Conservation (phyloP, 2,888 invertebrate species). For the Luffia ferchaultella region DNA sequence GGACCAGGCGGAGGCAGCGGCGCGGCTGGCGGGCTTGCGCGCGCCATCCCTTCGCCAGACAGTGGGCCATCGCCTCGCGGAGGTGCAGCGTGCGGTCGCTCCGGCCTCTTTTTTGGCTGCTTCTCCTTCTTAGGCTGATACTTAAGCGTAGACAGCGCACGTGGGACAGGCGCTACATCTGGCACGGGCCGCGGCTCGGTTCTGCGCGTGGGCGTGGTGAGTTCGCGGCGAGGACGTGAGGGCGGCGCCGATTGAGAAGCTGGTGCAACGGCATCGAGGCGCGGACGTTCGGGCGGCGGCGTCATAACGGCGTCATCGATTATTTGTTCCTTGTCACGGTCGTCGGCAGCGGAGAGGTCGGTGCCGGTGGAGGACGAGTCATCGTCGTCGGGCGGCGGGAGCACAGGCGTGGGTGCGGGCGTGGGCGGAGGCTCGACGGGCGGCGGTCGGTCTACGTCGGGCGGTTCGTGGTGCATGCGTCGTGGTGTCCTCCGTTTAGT, state of each 20-base stretch:
- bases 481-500: not conserved
- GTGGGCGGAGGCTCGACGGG: not conserved
- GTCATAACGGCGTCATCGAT: not conserved
- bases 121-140: not conserved
- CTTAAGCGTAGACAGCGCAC: not conserved
- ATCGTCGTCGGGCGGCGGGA: not conserved
- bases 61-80: not conserved
- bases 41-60: not conserved
- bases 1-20: not conserved
- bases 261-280: not conserved
- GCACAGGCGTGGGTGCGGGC: not conserved
- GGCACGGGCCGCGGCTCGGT: not conserved
- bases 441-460: not conserved
- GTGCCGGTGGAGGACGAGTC: not conserved
- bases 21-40: not conserved
- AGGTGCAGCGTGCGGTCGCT: not conserved
- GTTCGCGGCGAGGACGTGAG: not conserved
- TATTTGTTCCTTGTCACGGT: not conserved
- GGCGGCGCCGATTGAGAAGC: not conserved
- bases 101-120: not conserved
- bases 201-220: not conserved
- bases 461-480: not conserved
- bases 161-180: not conserved
- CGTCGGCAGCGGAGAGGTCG: not conserved
- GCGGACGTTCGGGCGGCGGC: not conserved